phyloP scores from a whole-genome alignment of 2,888 invertebrate species.

The Bombylius discolor region DNA sequence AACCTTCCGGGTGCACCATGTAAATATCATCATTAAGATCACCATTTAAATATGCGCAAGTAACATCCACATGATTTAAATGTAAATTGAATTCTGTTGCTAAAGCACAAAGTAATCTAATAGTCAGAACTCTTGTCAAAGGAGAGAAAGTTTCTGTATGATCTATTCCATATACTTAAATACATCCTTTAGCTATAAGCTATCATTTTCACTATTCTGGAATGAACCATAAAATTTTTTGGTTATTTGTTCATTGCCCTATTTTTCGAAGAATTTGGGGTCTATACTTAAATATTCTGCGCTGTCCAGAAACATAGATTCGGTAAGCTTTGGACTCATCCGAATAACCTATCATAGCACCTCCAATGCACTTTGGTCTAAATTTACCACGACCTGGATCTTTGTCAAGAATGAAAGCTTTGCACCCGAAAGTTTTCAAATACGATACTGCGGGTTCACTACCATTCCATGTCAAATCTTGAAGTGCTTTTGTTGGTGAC shows the following conservation, averaged over 20 bases:
- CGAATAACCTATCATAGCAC: conserved; percentile 1
- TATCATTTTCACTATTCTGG: conserved; percentile 8
- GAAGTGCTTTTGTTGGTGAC: conserved; percentile 12
- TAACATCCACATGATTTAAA: too few relatives aligned
- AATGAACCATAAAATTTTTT: too few relatives aligned
- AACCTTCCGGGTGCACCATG: conserved; percentile 14
- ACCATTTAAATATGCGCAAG: conserved; percentile 16
- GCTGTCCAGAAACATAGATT: neutral
- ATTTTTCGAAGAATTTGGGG: conserved; percentile 1
- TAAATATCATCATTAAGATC: conserved; percentile 14
- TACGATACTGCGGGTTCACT: conserved; percentile 12
- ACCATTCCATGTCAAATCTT: conserved; percentile 15
- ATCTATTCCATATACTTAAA: conserved; percentile 7
- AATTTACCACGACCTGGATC: conserved; percentile 1
- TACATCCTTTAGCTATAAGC: conserved; percentile 12
- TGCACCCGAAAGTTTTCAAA: conserved; percentile 13
- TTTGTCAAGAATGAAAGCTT: conserved; percentile 13
- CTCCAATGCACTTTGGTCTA: neutral
- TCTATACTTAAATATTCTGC: neutral
- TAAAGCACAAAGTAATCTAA: conserved; percentile 15
- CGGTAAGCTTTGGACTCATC: conserved; percentile 1
- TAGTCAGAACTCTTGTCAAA: conserved; percentile 13
- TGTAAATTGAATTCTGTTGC: conserved; percentile 17
- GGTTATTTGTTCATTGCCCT: too few relatives aligned
- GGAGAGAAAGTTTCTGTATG: conserved; percentile 11